Conservation (phyloP, 92 coral and sea anemone species). For the Blastomussa wellsi region DNA sequence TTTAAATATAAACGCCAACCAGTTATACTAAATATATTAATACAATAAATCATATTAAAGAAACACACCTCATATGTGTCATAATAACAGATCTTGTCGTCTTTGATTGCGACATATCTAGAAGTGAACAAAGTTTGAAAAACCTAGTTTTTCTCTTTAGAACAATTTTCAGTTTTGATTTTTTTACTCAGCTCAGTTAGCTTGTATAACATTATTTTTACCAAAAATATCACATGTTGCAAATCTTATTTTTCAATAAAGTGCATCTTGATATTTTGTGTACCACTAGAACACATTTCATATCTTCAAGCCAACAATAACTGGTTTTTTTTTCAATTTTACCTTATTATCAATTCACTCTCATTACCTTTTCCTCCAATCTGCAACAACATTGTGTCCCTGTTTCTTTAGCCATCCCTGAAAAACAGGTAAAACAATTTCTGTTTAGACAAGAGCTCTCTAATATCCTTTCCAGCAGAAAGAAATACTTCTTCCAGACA, state of each 20-base stretch:
- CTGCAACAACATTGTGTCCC: constrained; percentile 95
- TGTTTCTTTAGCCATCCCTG: constrained; percentile 98
- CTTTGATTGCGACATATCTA: constrained; percentile 94
- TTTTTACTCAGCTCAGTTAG: too few species aligned
- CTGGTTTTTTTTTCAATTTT: neutral
- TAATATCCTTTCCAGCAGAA: too few species aligned
- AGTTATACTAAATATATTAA: neutral
- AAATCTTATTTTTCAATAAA: too few species aligned
- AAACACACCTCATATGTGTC: constrained; percentile 80
- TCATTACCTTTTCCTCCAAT: constrained; percentile 89
- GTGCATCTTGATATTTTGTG: too few species aligned
- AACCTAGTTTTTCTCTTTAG: too few species aligned
- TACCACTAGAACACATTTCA: too few species aligned
- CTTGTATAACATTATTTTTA: neutral
- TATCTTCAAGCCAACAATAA: neutral
- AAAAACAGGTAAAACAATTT: neutral
- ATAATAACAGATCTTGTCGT: constrained; percentile 84
- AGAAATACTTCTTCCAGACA: too few species aligned
- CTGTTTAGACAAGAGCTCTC: neutral
- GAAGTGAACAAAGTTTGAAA: neutral
- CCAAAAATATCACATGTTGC: too few species aligned
- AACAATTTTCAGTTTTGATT: neutral
- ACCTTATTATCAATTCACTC: neutral
- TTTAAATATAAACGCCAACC: neutral
- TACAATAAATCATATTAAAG: neutral